phyloP scores from a whole-genome alignment of 2,888 invertebrate genomes.

The Cenopis cana region DNA sequence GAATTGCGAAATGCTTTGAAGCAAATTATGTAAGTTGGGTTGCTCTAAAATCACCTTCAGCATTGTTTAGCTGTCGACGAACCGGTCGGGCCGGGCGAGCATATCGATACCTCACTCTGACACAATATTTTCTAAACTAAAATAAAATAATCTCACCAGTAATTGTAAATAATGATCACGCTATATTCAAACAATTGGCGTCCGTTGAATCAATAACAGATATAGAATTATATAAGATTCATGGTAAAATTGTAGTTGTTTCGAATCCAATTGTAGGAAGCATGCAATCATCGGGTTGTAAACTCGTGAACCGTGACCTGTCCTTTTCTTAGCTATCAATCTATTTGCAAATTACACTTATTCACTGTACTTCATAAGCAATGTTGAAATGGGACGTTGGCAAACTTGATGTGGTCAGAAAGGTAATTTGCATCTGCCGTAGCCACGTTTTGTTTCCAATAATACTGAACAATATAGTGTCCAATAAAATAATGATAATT shows the following conservation, averaged over 20 bases:
- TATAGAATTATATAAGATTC: conserved; percentile 62
- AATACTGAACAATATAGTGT: conserved; percentile 8
- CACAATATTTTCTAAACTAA: conserved; percentile 54
- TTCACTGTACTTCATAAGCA: background rate
- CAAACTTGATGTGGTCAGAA: conserved; percentile 28
- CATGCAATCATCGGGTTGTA: conserved; percentile 57
- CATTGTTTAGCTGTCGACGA: conserved; percentile 56
- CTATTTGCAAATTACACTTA: conserved; percentile 53
- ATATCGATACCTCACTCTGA: conserved; percentile 49
- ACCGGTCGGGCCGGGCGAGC: conserved; percentile 57
- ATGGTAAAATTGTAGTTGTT: conserved; percentile 56
- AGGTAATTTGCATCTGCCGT: conserved; percentile 30
- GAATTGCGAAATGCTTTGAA: conserved; percentile 56
- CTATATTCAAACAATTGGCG: conserved; percentile 57
- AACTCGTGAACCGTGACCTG: conserved; percentile 58
- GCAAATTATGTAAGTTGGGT: conserved; percentile 63
- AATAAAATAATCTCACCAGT: conserved; percentile 61
- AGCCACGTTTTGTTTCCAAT: conserved; percentile 15
- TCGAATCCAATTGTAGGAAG: conserved; percentile 53
- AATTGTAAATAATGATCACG: conserved; percentile 61
- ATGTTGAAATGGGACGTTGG: conserved; percentile 26
- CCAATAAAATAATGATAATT: conserved; percentile 3
- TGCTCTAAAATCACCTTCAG: conserved; percentile 55
- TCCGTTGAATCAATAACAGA: conserved; percentile 58
- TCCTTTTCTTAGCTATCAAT: conserved; percentile 69